These are phyloP conservation scores for Neotoma lepida DNA, from an alignment of 2,113 vertebrate species.

Conservation along the genomic window DNA sequence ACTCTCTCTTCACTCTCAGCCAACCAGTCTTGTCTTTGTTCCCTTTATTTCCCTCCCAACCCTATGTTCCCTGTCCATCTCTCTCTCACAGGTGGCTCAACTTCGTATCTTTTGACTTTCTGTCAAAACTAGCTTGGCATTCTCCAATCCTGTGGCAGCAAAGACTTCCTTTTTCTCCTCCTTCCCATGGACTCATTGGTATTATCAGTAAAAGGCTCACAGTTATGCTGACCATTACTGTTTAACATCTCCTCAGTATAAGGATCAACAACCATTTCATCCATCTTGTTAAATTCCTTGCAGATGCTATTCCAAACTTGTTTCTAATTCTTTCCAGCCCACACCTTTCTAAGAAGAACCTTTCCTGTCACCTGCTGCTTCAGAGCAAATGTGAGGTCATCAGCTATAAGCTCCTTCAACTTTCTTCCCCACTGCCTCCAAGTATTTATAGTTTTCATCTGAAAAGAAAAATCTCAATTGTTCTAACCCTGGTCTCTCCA, in stretches of 20 bases:
- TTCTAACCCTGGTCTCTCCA: not conserved
- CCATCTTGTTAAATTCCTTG: not conserved
- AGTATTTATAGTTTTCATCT: conserved; percentile 16
- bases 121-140: not conserved
- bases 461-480: conserved; percentile 34
- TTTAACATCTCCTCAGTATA: not conserved
- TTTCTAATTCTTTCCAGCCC: not conserved
- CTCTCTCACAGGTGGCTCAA: not conserved
- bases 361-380: not conserved
- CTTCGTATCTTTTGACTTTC: not conserved
- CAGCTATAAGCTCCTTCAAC: conserved; percentile 36
- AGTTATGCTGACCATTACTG: not conserved
- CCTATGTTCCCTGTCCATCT: not conserved
- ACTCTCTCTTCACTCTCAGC: not conserved
- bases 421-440: conserved; percentile 57
- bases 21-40: not conserved
- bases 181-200: not conserved
- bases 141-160: not conserved
- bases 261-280: not conserved
- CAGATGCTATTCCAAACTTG: not conserved
- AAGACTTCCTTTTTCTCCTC: not conserved
- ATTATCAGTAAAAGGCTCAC: not conserved
- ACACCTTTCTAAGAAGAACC: not conserved
- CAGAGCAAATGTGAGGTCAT: conserved; percentile 37
- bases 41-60: not conserved